Conservation (phyloP, 2,888 invertebrate genomes). For the Ophioninae sp. region DNA sequence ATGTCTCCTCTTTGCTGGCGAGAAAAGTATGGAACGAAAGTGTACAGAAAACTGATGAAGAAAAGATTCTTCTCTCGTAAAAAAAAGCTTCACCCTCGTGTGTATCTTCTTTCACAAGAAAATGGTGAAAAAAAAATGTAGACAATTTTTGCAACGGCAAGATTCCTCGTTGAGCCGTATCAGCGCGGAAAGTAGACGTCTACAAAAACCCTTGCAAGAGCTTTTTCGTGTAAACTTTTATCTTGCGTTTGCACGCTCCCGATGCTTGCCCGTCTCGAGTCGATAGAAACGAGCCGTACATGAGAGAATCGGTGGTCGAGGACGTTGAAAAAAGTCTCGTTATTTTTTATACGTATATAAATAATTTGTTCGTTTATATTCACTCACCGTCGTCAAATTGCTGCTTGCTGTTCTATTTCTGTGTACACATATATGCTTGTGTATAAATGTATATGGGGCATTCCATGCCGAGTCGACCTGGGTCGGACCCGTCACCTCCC, state of each 20-base stretch:
- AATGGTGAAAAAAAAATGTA: background rate
- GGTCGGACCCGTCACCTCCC: too few species aligned
- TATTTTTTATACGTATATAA: too few species aligned
- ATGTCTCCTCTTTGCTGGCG: background rate
- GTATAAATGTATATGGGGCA: too few species aligned
- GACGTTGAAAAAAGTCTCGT: conserved; percentile 2
- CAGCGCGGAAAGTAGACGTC: background rate
- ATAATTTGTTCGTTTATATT: too few species aligned
- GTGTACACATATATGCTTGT: conserved; percentile 12
- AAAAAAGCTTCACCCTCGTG: background rate
- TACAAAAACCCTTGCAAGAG: conserved; percentile 7
- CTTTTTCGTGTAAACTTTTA: conserved; percentile 36
- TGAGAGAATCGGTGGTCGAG: background rate
- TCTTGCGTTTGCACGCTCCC: conserved; percentile 32
- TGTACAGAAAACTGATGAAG: background rate
- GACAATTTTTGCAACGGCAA: background rate
- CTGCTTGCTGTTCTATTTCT: conserved; percentile 6
- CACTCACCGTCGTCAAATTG: too few species aligned
- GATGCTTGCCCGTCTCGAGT: background rate
- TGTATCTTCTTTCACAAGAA: background rate
- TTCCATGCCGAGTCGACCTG: too few species aligned
- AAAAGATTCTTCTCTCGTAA: background rate
- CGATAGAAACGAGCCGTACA: background rate
- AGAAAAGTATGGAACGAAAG: background rate
- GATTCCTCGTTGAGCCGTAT: background rate